A percentile compares a stretch with the other conserved stretches of the same genome.
These are phyloP conservation scores for Leptosomus discolor DNA, from an alignment of 2,113 vertebrate genomes.

Conservation along the genomic window DNA sequence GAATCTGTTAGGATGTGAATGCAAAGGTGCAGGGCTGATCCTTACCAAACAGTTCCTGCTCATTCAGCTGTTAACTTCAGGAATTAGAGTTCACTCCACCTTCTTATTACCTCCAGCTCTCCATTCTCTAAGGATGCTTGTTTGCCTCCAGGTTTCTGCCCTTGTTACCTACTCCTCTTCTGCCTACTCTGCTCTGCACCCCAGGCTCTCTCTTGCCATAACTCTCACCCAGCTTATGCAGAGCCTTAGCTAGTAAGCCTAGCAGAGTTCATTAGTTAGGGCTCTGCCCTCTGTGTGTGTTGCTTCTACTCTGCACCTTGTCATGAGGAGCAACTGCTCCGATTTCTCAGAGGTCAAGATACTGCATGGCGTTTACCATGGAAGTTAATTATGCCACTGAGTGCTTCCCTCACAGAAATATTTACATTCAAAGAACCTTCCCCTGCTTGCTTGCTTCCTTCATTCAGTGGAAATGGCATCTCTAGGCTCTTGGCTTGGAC, in stretches of 20 bases:
- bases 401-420: neutral
- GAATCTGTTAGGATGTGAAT: neutral
- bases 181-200: rapidly evolving
- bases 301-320: neutral
- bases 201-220: neutral
- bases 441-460: neutral
- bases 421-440: neutral
- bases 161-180: neutral
- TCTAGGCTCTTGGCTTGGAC: neutral
- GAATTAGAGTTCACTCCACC: neutral
- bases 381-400: neutral
- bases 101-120: neutral
- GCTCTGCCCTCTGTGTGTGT: neutral
- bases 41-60: neutral
- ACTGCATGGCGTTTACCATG: neutral
- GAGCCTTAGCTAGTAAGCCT: neutral
- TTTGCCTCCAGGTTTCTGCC: neutral
- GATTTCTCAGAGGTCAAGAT: neutral
- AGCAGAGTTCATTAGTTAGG: neutral
- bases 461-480: neutral
- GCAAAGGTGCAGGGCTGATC: neutral
- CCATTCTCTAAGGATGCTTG: neutral
- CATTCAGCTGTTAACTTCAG: neutral
- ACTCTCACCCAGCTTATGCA: neutral
- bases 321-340: neutral